These are phyloP conservation scores for Xylophagus ater DNA, from an alignment of 2,888 invertebrate genomes.

Conservation along the genomic window DNA sequence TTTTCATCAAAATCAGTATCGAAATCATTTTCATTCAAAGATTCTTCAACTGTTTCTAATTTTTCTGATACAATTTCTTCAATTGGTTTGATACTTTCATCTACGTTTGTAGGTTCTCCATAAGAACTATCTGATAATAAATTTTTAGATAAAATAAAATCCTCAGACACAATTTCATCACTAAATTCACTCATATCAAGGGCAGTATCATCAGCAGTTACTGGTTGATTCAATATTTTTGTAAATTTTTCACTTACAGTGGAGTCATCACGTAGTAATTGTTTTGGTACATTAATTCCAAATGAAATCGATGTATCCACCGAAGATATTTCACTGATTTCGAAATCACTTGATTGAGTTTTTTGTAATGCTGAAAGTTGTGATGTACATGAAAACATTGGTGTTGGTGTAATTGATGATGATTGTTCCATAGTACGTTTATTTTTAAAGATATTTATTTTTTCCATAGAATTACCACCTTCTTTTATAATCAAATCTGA, in stretches of 20 bases:
- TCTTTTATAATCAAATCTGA: slow-evolving; percentile 1
- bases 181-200: slow-evolving; percentile 3
- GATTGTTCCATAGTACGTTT: background rate
- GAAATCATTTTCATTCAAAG: too few species aligned
- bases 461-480: background rate
- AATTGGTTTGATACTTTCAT: background rate
- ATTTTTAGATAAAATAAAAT: background rate
- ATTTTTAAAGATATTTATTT: background rate
- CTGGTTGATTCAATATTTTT: background rate
- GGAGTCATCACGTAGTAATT: background rate
- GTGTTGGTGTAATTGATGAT: too few species aligned
- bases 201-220: background rate
- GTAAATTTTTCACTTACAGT: too few species aligned
- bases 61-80: slow-evolving; percentile 4
- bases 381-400: too few species aligned
- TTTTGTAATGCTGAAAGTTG: background rate
- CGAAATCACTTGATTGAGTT: too few species aligned
- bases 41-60: too few species aligned
- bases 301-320: too few species aligned
- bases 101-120: too few species aligned
- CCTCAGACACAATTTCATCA: background rate
- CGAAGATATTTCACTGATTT: too few species aligned
- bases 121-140: background rate
- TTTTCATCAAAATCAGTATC: too few species aligned
- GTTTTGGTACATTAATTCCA: background rate